Evolutionary conservation across 2,888 invertebrate species (phyloP).

Genomic region (Falcaria lacertinaria): DNA sequence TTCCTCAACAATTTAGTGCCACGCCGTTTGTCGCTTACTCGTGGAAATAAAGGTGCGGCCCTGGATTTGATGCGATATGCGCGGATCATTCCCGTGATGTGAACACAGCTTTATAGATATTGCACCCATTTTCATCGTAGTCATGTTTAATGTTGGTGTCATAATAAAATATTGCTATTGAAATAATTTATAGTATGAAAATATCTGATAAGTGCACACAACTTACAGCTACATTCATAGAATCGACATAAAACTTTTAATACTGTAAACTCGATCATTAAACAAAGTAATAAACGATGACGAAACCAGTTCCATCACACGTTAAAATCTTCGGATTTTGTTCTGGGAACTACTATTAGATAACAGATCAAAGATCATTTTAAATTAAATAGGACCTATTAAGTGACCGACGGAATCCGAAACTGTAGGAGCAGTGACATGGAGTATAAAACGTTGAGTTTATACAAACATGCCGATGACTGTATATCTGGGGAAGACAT

Average conservation of each 20-base stretch:
- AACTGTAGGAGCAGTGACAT: slow-evolving; percentile 16
- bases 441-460: slow-evolving; percentile 23
- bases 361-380: slow-evolving; percentile 64
- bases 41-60: slow-evolving; percentile 18
- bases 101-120: slow-evolving; percentile 26
- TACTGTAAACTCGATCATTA: slow-evolving; percentile 53
- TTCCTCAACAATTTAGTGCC: slow-evolving; percentile 28
- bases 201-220: slow-evolving; percentile 5
- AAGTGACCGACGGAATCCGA: slow-evolving; percentile 34
- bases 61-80: slow-evolving; percentile 7
- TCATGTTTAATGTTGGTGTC: too few relatives aligned
- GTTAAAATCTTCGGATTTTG: slow-evolving; percentile 49
- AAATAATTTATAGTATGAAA: slow-evolving; percentile 3
- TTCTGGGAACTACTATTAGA: slow-evolving; percentile 68
- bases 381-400: slow-evolving; percentile 56
- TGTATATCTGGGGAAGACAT: slow-evolving; percentile 10
- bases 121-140: too few relatives aligned
- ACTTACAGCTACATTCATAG: background rate
- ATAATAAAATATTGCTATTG: too few relatives aligned
- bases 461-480: slow-evolving; percentile 12
- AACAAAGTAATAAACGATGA: slow-evolving; percentile 53
- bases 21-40: slow-evolving; percentile 14
- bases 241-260: slow-evolving; percentile 27
- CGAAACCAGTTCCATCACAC: slow-evolving; percentile 43
- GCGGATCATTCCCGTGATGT: slow-evolving; percentile 28